phyloP scores from a whole-genome alignment of 2,888 invertebrate genomes.

The Diachrysia chrysitis region DNA sequence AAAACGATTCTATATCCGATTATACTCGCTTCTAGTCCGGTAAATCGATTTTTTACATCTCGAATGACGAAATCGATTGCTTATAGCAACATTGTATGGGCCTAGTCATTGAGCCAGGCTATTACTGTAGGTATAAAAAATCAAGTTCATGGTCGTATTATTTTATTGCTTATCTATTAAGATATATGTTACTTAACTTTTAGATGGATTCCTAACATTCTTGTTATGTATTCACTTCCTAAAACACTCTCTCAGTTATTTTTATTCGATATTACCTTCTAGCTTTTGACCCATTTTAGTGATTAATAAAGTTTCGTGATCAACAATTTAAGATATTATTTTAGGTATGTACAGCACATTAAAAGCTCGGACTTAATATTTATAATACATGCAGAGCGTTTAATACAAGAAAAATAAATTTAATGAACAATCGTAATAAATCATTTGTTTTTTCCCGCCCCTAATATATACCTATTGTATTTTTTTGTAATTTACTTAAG shows the following conservation, averaged over 20 bases:
- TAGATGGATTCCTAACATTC: slow-evolving; percentile 27
- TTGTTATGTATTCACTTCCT: slow-evolving; percentile 10
- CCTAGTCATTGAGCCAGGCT: slow-evolving; percentile 63
- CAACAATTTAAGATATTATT: not conserved
- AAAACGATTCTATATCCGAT: slow-evolving; percentile 77
- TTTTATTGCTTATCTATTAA: slow-evolving; percentile 53
- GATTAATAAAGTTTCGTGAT: not conserved
- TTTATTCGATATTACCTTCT: not conserved
- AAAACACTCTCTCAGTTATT: not conserved
- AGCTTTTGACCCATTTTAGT: not conserved
- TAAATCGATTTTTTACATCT: slow-evolving; percentile 77
- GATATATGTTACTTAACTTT: slow-evolving; percentile 52
- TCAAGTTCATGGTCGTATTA: slow-evolving; percentile 60
- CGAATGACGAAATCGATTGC: slow-evolving; percentile 78
- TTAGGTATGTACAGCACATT: not conserved
- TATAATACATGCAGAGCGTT: too few relatives aligned
- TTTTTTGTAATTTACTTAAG: not conserved
- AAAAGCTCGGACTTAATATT: too few relatives aligned
- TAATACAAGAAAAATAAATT: too few relatives aligned
- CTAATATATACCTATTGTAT: too few relatives aligned
- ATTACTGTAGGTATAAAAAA: slow-evolving; percentile 60
- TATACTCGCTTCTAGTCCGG: slow-evolving; percentile 74
- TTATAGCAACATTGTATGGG: slow-evolving; percentile 77
- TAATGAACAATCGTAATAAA: not conserved
- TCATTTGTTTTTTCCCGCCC: not conserved